phyloP scores from a whole-genome alignment of 1,140 invertebrate species.

The Leptopilina clavipes region DNA sequence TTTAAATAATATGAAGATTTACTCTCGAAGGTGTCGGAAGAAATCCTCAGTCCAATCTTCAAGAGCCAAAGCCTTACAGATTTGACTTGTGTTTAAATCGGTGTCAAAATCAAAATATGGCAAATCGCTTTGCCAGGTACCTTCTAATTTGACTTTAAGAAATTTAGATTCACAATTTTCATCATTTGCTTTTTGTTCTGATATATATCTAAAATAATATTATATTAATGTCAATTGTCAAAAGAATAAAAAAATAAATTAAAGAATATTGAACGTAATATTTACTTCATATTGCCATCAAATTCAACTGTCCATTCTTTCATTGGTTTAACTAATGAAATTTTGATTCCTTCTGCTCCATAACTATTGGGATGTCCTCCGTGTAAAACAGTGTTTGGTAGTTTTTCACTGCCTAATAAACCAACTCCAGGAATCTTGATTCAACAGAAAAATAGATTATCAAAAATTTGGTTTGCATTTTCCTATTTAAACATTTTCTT shows the following conservation, averaged over 20 bases:
- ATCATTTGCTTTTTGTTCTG: not conserved
- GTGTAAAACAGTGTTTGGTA: not conserved
- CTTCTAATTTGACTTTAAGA: slow-evolving; percentile 10
- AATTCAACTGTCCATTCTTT: slow-evolving; percentile 29
- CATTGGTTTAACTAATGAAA: slow-evolving; percentile 10
- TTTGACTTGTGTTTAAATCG: not conserved
- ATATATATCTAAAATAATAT: not conserved
- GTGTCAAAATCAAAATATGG: slow-evolving; percentile 14
- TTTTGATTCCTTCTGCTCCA: slow-evolving; percentile 3
- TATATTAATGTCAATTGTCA: not conserved
- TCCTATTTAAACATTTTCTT: no score
- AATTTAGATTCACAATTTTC: slow-evolving; percentile 12
- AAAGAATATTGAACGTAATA: not conserved
- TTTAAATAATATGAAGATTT: not conserved
- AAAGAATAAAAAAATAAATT: not conserved
- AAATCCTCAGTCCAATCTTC: slow-evolving; percentile 18
- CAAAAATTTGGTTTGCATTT: no score
- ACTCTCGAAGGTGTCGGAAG: slow-evolving; percentile 21
- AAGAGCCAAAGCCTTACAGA: not conserved
- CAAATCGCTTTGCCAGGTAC: slow-evolving; percentile 4
- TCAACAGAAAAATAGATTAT: not conserved
- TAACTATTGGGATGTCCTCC: not conserved
- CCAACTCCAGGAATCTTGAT: slow-evolving; percentile 8
- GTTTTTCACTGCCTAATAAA: slow-evolving; percentile 19
- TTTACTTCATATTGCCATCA: slow-evolving; percentile 10